Conservation (phyloP, 2,797 vertebrate species). For the Psittacula derbiana region DNA sequence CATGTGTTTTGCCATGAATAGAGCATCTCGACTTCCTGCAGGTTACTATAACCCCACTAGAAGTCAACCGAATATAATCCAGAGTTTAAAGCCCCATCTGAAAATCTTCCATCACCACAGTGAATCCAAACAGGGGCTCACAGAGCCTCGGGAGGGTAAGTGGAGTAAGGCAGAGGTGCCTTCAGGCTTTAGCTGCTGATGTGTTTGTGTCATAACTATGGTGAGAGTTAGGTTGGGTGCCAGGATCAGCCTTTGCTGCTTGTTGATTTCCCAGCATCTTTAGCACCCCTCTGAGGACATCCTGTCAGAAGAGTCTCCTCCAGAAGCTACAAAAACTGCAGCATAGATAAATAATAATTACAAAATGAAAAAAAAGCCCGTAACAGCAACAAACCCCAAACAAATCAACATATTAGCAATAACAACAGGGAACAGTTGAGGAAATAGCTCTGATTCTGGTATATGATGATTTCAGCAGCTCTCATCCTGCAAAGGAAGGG, state of each 20-base stretch:
- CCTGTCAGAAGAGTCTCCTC: background rate
- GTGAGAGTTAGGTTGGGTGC: slow-evolving; percentile 37
- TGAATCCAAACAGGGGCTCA: slow-evolving; percentile 66
- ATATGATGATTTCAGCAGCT: background rate
- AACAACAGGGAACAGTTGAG: background rate
- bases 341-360: background rate
- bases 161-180: slow-evolving; percentile 43
- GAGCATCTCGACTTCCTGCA: slow-evolving; percentile 76
- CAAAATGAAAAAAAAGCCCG: background rate
- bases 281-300: background rate
- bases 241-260: background rate
- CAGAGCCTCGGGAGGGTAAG: slow-evolving; percentile 81
- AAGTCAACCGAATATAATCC: slow-evolving; percentile 85
- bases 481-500: background rate
- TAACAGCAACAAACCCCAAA: background rate
- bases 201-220: background rate
- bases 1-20: background rate
- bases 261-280: background rate
- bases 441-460: background rate
- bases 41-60: slow-evolving; percentile 81
- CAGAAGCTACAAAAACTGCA: background rate
- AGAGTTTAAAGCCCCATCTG: slow-evolving; percentile 81
- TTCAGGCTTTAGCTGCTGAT: slow-evolving; percentile 45
- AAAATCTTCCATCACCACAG: slow-evolving; percentile 75
- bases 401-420: background rate